These are phyloP conservation scores for Crypturellus undulatus DNA, from an alignment of 2,113 vertebrate species.

Conservation along the genomic window DNA sequence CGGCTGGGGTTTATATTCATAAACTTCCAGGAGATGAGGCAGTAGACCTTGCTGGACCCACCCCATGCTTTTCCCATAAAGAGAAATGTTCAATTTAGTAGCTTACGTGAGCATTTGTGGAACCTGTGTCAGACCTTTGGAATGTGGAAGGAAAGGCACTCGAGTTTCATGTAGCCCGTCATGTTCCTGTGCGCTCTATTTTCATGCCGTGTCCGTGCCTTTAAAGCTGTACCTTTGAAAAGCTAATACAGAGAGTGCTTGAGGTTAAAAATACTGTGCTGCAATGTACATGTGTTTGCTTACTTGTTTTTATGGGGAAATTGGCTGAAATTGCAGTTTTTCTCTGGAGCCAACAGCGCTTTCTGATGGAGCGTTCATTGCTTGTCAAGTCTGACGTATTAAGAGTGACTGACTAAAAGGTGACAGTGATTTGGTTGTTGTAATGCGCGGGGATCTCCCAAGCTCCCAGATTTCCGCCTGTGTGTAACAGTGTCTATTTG, in stretches of 20 bases:
- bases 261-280: background rate
- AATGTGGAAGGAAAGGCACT: background rate
- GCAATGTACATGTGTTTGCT: background rate
- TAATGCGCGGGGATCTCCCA: background rate
- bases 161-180: background rate
- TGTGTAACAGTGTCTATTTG: background rate
- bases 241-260: background rate
- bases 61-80: background rate
- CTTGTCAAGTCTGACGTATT: background rate
- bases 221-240: background rate
- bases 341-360: background rate
- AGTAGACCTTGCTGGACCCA: background rate
- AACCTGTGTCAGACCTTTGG: background rate
- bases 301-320: background rate
- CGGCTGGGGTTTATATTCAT: background rate
- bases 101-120: background rate
- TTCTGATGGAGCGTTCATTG: background rate
- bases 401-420: background rate
- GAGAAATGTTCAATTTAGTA: background rate
- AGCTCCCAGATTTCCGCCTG: background rate
- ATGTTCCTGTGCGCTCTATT: background rate
- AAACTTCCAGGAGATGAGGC: background rate
- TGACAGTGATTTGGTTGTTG: background rate
- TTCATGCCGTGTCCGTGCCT: background rate
- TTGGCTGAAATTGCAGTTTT: background rate